Evolutionary conservation across 2,888 invertebrate genomes (phyloP), one percentile per base, ranked within the genome.

Genomic region (Crossocerus cetratus): DNA sequence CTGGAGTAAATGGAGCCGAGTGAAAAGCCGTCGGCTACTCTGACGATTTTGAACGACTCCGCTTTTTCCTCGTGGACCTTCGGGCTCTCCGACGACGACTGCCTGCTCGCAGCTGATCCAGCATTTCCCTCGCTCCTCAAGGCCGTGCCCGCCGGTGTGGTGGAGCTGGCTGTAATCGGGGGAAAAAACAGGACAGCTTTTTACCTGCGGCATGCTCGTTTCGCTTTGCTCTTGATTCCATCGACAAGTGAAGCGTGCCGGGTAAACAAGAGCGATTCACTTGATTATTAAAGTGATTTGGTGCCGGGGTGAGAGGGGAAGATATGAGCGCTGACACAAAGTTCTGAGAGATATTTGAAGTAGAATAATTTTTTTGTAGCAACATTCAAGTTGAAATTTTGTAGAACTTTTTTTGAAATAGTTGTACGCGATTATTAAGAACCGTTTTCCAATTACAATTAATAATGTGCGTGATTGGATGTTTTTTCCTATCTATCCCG

Each of bases 101-200:
- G 44, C 58, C 23, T 60, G 43, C 44, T 13, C 22, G 13, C 5
- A 16, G n/a, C 16, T 16, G 13, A 14, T 49, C 22, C 21, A 21
- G 2, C 21, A 49, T 5, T 11, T 11, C 43, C 13, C 5, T 16
- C 58, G 16, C 21, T 49, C 18, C 49, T 59, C 72, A 65, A 16
- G 53, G 43, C 16, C 8, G 67, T 74, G 13, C 18, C 59, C 43
- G 71, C 66, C n/a, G 71, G 74, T n/a, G 71, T 74, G 63, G 60
- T 56, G 16, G 44, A 14, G 3, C 22, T 16, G 1, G 22, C 32
- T 57, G 14, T 4, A 22, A 57, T 13, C 1, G 8, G 54, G 14
- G 16, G 43, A 49, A 16, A 49, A 49, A 5, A 49, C 11, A 11
- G 8, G 14, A 5, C 16, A 16, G n/a, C 49, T 49, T 49, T 49